Evolutionary conservation across 2,888 invertebrate genomes (phyloP).

Genomic region (Eristalinus aeneus): DNA sequence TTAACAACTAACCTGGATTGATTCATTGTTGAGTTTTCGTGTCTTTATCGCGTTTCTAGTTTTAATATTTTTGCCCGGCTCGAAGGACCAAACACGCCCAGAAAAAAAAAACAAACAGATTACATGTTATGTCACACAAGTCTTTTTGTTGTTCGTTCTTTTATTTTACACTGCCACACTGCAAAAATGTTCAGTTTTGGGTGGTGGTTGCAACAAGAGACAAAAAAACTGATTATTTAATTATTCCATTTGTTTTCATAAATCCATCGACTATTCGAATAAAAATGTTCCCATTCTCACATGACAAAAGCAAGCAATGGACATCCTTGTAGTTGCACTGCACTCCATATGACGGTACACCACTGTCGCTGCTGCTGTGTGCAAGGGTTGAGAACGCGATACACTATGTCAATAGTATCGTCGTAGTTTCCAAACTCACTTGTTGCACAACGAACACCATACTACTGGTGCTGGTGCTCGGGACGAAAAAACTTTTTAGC

Average conservation of each 20-base stretch:
- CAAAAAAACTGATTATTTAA: background rate
- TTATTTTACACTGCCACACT: background rate
- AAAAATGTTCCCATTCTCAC: constrained; percentile 22
- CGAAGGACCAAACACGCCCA: constrained; percentile 38
- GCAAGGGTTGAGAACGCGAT: constrained; percentile 50
- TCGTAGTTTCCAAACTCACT: constrained; percentile 81
- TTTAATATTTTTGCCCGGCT: constrained; percentile 1
- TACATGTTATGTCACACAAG: background rate
- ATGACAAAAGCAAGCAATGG: constrained; percentile 6
- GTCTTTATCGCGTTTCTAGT: background rate
- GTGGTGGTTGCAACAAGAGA: background rate
- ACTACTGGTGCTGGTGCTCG: constrained; percentile 72
- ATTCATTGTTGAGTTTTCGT: background rate
- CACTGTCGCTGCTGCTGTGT: constrained; percentile 16
- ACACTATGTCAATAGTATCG: constrained; percentile 74
- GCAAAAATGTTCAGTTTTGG: background rate
- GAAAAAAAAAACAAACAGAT: background rate
- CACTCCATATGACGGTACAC: background rate
- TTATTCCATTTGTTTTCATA: background rate
- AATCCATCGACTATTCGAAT: background rate
- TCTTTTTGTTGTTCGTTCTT: background rate
- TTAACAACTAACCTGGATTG: constrained; percentile 27
- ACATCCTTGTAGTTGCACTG: constrained; percentile 27
- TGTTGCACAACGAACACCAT: constrained; percentile 80
- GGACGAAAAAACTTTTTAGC: constrained; percentile 77